phyloP scores from a whole-genome alignment of 1,140 invertebrate genomes.

The Zaprionus gabonicus region DNA sequence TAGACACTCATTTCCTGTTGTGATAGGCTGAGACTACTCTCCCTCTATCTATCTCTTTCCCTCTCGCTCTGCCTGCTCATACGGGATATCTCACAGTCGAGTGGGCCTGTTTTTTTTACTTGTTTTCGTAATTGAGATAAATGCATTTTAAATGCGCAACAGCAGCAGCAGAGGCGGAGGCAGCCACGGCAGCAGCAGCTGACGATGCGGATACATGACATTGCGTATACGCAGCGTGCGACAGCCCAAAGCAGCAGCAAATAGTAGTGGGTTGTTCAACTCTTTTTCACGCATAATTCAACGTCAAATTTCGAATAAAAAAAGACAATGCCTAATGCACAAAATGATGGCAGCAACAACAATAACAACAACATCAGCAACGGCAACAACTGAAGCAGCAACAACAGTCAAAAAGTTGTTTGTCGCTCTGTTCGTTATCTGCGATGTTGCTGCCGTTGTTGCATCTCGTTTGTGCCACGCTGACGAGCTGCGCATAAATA shows the following conservation, averaged over 20 bases:
- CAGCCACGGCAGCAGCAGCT: constrained; percentile 11
- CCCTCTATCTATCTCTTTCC: background rate
- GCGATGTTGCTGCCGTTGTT: constrained; percentile 23
- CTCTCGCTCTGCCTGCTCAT: background rate
- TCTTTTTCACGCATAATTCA: constrained; percentile 61
- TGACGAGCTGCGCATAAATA: constrained; percentile 75
- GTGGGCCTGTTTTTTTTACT: background rate
- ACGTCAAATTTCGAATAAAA: constrained; percentile 28
- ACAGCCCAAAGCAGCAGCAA: constrained; percentile 7
- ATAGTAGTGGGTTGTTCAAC: constrained; percentile 25
- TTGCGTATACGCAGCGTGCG: constrained; percentile 55
- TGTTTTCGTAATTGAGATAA: constrained; percentile 77
- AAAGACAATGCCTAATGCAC: constrained; percentile 60
- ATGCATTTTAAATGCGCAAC: constrained; percentile 78
- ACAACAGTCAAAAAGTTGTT: constrained; percentile 12
- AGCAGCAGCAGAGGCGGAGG: constrained; percentile 19
- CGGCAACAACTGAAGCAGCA: background rate
- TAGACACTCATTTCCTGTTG: background rate
- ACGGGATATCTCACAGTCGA: background rate
- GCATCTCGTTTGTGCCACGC: constrained; percentile 50
- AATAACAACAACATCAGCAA: background rate
- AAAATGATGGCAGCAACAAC: constrained; percentile 47
- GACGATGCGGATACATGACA: constrained; percentile 45
- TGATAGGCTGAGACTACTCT: background rate
- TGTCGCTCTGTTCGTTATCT: constrained; percentile 38